These are phyloP conservation scores for Squalus acanthias DNA, from an alignment of 2,797 vertebrate genomes.

Conservation along the genomic window DNA sequence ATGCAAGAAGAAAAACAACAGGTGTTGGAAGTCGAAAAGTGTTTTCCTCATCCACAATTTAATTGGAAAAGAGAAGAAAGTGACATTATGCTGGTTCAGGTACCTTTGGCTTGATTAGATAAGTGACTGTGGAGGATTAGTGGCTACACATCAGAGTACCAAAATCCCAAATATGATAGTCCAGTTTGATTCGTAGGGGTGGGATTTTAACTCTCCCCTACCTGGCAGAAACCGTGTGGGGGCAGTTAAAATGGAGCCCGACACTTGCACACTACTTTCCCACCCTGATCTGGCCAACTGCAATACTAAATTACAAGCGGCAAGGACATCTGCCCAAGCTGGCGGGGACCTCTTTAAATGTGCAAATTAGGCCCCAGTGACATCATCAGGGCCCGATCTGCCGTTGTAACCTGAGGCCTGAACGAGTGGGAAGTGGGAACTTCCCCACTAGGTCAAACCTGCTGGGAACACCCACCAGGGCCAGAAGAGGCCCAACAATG, in stretches of 20 bases:
- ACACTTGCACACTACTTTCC: background rate
- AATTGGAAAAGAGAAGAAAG: rapidly evolving
- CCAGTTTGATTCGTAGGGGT: background rate
- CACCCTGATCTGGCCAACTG: background rate
- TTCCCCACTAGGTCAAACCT: background rate
- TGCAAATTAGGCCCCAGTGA: background rate
- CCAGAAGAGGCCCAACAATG: background rate
- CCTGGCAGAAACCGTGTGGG: background rate
- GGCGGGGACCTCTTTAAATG: background rate
- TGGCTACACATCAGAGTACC: background rate
- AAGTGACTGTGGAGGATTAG: background rate
- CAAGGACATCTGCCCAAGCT: background rate
- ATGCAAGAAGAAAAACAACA: conserved; percentile 41
- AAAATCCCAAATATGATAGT: background rate
- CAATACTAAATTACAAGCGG: background rate
- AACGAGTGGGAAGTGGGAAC: background rate
- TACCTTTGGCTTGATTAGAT: background rate
- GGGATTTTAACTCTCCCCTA: background rate
- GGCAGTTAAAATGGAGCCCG: background rate
- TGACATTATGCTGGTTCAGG: conserved; percentile 52
- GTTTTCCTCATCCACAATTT: conserved; percentile 41
- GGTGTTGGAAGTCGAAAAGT: conserved; percentile 1
- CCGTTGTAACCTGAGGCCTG: background rate
- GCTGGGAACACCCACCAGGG: background rate
- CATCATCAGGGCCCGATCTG: background rate